Evolutionary conservation across 2,113 vertebrate species (phyloP).

Genomic region (Daboia siamensis): DNA sequence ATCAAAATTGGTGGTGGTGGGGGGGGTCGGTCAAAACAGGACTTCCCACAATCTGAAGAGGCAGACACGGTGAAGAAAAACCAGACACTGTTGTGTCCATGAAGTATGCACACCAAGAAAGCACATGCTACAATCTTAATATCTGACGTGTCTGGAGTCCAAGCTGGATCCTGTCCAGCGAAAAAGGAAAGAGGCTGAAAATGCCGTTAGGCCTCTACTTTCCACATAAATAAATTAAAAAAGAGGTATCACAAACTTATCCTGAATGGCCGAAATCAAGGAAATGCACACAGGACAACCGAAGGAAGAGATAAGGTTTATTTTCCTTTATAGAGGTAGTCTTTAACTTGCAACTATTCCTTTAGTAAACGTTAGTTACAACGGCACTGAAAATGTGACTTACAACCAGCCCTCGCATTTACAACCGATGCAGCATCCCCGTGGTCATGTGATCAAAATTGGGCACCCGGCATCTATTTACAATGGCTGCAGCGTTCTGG

Average conservation of each 20-base stretch:
- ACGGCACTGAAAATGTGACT: too few species aligned
- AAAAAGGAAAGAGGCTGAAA: slow-evolving; percentile 47
- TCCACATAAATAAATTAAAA: background rate
- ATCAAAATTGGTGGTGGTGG: slow-evolving; percentile 43
- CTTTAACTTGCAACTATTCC: too few species aligned
- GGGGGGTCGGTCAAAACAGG: slow-evolving; percentile 40
- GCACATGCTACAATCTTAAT: slow-evolving; percentile 39
- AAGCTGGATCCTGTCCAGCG: slow-evolving; percentile 30
- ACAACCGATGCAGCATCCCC: too few species aligned
- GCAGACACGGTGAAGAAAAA: slow-evolving; percentile 49
- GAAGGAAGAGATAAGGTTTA: background rate
- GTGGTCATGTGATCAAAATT: too few species aligned
- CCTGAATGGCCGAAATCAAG: background rate
- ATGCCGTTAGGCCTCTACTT: slow-evolving; percentile 25
- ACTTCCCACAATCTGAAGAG: slow-evolving; percentile 50
- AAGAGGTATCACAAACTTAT: background rate
- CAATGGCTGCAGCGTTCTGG: too few species aligned
- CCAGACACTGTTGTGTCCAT: slow-evolving; percentile 50
- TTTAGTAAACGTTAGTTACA: too few species aligned
- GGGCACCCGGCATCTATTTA: too few species aligned
- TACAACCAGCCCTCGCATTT: too few species aligned
- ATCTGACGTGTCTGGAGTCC: slow-evolving; percentile 50
- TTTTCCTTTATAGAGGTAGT: background rate
- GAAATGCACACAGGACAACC: background rate
- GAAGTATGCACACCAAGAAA: slow-evolving; percentile 33